phyloP scores from a whole-genome alignment of 2,888 invertebrate species.

The Malthinus flaveolus region DNA sequence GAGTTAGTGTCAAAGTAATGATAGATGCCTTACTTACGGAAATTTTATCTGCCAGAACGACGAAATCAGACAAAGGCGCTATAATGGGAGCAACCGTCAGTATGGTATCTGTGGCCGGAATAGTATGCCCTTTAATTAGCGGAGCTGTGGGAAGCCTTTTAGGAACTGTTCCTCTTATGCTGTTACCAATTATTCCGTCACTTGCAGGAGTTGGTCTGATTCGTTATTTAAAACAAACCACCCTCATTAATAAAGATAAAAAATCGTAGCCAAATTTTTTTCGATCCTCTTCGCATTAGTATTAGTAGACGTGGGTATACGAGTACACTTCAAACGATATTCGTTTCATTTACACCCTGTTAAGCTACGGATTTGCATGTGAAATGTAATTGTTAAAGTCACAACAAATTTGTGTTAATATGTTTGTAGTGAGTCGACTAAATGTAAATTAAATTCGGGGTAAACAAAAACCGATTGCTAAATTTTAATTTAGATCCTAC shows the following conservation, averaged over 20 bases:
- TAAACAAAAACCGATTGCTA: conserved; percentile 1
- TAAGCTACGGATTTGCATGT: neutral
- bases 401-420: conserved; percentile 1
- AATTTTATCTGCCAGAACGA: conserved; percentile 58
- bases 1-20: conserved; percentile 59
- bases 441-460: conserved; percentile 1
- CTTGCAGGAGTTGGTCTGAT: neutral
- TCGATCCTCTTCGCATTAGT: too few relatives aligned
- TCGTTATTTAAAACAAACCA: neutral
- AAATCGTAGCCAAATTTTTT: too few relatives aligned
- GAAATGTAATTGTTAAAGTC: neutral
- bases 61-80: conserved; percentile 60
- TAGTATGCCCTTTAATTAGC: conserved; percentile 60
- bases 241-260: too few relatives aligned
- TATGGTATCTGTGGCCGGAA: conserved; percentile 60
- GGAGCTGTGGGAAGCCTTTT: conserved; percentile 59
- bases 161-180: conserved; percentile 52
- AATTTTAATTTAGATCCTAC: neutral
- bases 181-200: conserved; percentile 25
- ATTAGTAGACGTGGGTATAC: too few relatives aligned
- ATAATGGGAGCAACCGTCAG: conserved; percentile 65
- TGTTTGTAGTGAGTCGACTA: neutral
- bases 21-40: conserved; percentile 60
- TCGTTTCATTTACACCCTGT: neutral
- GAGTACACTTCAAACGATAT: too few relatives aligned